Base-by-base conservation (phyloP, 2,888 invertebrate species). In the Augochlorella aurata region DNA sequence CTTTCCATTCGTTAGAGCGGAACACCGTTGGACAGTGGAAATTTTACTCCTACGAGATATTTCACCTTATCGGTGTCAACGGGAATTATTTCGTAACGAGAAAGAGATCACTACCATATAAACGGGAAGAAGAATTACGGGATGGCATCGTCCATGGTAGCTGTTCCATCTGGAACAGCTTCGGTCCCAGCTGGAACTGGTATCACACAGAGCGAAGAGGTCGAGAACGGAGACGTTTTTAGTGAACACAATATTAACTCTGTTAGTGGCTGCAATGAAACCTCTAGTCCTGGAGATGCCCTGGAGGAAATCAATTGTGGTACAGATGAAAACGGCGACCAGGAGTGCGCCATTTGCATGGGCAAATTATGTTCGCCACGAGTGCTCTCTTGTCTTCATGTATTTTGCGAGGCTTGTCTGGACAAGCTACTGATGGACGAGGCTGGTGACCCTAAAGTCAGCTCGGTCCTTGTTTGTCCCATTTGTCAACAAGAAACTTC, bases 391-490 rank as follows among this genome's bases (percentile, higher is more conserved):
- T 99, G 99, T 94, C 96, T 99, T 93, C 99, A 99, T 95, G 98
- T 98, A 73, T 98, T 98, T 94, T 99, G 99, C 94, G 97, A 98
- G 94, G 95, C 96, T 88, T 99, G 99, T 94, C 95, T 99, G 91
- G 96, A 97, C 92, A 97, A 97, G 93, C 95, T 97, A 91, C 94
- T 97, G 91, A 95, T 96, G 85, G 96, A 96, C 90, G 96, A 96
- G 93, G 96, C 95, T 83, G 96, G 96, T 63, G 96, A 96, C 93
- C 95, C 95, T 71, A 95, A 95, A 91, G 94, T 94, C 89, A 95
- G 95, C 94, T 95, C 95, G 90, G 94, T 95, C 87, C 95, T 97
- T 83, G 95, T 95, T 90, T 97, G 97, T 92, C 97, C 97, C 47
- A 95, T 96, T 81, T 98, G 98, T 95, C 96, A 96, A 92, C 98